Percentiles rank a stretch among this genome's conserved stretches.
Conservation (phyloP, 2,797 vertebrate genomes). For the Dryobates pubescens region DNA sequence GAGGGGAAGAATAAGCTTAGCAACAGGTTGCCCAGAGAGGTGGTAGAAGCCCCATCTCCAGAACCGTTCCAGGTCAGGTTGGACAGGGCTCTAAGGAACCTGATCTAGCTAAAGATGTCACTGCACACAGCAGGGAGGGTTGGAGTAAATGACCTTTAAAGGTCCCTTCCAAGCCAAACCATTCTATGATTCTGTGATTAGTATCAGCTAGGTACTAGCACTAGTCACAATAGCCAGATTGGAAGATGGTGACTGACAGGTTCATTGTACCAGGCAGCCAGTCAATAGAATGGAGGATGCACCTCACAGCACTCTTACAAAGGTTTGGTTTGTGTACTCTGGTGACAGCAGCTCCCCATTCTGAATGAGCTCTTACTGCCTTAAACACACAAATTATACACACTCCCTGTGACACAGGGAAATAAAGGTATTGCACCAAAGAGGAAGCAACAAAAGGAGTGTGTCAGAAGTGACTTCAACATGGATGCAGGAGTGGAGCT, state of each 20-base stretch:
- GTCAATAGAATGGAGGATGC: background rate
- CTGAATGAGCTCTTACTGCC: background rate
- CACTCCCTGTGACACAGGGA: background rate
- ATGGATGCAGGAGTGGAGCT: background rate
- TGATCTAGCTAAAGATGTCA: no score
- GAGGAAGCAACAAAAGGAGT: background rate
- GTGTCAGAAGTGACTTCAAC: conserved; percentile 17
- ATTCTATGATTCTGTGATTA: background rate
- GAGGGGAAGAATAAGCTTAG: background rate
- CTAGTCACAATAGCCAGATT: background rate
- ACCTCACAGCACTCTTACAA: conserved; percentile 15
- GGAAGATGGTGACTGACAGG: background rate
- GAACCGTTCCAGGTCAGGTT: background rate
- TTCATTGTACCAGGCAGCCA: background rate
- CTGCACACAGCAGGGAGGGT: no score
- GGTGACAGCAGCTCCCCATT: background rate
- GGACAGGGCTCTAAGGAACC: no score
- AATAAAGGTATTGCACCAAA: background rate
- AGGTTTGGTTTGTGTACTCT: conserved; percentile 46
- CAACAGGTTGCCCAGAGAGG: background rate
- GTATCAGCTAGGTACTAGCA: background rate
- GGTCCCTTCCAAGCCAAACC: background rate
- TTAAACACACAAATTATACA: conserved; percentile 10
- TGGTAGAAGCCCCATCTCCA: background rate
- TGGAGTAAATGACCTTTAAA: background rate